Evolutionary conservation across 2,113 vertebrate species (phyloP).

Genomic region (Tyrannus savana): DNA sequence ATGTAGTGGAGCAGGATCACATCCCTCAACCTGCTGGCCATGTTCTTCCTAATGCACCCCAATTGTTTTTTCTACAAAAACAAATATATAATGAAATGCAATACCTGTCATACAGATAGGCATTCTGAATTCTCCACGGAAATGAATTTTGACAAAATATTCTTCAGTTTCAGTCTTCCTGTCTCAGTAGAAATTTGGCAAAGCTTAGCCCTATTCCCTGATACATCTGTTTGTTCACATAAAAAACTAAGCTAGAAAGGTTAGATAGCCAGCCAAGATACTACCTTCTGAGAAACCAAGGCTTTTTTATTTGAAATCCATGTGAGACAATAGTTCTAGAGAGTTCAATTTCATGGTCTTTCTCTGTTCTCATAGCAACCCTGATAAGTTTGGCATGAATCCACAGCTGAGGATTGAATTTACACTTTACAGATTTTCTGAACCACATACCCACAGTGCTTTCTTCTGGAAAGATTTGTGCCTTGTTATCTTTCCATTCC

Average conservation of each 20-base stretch:
- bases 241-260: background rate
- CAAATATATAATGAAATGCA: background rate
- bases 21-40: background rate
- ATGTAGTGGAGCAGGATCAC: background rate
- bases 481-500: rapidly evolving
- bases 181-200: background rate
- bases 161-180: background rate
- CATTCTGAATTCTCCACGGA: background rate
- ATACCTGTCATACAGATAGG: background rate
- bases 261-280: background rate
- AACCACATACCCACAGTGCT: rapidly evolving
- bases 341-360: background rate
- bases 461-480: background rate
- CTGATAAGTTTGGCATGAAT: background rate
- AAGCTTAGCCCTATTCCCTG: background rate
- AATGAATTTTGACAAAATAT: background rate
- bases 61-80: background rate
- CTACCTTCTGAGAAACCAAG: background rate
- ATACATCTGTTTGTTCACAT: background rate
- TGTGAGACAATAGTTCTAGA: background rate
- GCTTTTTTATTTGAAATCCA: background rate
- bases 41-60: background rate
- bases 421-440: background rate
- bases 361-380: background rate
- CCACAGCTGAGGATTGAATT: background rate